Conservation (phyloP, 2,888 invertebrate genomes). For the Capitulum mitella region DNA sequence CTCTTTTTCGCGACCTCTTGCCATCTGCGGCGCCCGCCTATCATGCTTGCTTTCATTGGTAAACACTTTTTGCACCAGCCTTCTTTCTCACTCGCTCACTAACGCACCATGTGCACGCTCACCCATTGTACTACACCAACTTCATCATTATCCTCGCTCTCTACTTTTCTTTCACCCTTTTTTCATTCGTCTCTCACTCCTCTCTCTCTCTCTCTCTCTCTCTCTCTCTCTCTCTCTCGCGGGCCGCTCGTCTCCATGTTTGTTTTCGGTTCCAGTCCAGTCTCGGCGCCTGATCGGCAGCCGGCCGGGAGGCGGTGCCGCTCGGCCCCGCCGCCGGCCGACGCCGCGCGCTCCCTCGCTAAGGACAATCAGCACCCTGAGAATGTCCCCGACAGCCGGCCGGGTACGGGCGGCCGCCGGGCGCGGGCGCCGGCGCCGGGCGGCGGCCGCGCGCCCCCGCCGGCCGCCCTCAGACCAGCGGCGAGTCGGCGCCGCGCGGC, state of each 20-base stretch:
- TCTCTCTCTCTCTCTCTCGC: background rate
- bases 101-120: too few relatives aligned
- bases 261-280: background rate
- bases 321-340: background rate
- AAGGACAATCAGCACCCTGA: slow-evolving; percentile 23
- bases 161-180: background rate
- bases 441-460: background rate
- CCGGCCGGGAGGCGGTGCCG: background rate
- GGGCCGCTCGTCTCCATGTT: background rate
- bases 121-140: too few relatives aligned
- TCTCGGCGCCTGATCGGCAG: background rate
- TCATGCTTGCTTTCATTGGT: background rate
- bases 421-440: background rate
- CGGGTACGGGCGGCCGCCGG: background rate
- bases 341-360: background rate
- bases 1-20: background rate
- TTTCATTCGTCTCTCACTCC: background rate
- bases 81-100: too few relatives aligned
- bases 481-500: background rate
- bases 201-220: background rate
- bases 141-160: background rate
- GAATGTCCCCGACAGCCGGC: background rate
- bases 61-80: too few relatives aligned
- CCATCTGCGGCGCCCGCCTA: background rate
- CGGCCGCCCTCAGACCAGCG: background rate